phyloP scores from a whole-genome alignment of 1,140 invertebrate genomes.

The Hycleus cichorii region DNA sequence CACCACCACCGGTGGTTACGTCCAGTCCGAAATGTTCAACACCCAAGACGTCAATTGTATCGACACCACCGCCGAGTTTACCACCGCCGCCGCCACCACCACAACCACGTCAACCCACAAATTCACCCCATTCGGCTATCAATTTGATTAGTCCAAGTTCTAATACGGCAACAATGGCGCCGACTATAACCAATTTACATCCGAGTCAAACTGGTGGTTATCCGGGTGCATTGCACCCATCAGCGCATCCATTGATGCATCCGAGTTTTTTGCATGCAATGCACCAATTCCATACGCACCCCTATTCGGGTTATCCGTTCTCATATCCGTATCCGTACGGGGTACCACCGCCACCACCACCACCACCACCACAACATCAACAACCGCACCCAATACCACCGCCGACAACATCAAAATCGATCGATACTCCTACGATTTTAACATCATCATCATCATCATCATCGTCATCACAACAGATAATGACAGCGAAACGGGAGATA shows the following conservation, averaged over 20 bases:
- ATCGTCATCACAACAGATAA: slow-evolving; percentile 55
- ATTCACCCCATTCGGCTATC: slow-evolving; percentile 50
- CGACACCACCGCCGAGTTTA: slow-evolving; percentile 33
- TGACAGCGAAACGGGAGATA: slow-evolving; percentile 51
- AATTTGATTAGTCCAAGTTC: slow-evolving; percentile 54
- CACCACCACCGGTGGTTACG: too few relatives aligned
- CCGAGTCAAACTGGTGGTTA: slow-evolving; percentile 54
- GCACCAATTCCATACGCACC: slow-evolving; percentile 60
- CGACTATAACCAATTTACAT: slow-evolving; percentile 50
- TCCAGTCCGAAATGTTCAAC: slow-evolving; percentile 27
- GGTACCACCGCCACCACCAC: slow-evolving; percentile 61
- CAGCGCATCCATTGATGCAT: slow-evolving; percentile 59
- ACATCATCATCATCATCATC: slow-evolving; percentile 55
- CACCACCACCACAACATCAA: slow-evolving; percentile 65
- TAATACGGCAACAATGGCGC: slow-evolving; percentile 48
- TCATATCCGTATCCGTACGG: slow-evolving; percentile 60
- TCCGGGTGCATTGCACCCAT: slow-evolving; percentile 46
- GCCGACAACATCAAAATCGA: slow-evolving; percentile 56
- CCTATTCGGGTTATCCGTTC: slow-evolving; percentile 53
- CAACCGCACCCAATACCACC: slow-evolving; percentile 55
- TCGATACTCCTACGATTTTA: slow-evolving; percentile 42
- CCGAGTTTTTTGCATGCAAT: slow-evolving; percentile 55
- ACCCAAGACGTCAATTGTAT: slow-evolving; percentile 22
- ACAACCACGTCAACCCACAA: slow-evolving; percentile 40
- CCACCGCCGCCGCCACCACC: slow-evolving; percentile 44